Percentiles rank a stretch among this genome's conserved stretches.
phyloP scores from a whole-genome alignment of 35 echinoderm and acorn worm species.

The Diadema setosum region DNA sequence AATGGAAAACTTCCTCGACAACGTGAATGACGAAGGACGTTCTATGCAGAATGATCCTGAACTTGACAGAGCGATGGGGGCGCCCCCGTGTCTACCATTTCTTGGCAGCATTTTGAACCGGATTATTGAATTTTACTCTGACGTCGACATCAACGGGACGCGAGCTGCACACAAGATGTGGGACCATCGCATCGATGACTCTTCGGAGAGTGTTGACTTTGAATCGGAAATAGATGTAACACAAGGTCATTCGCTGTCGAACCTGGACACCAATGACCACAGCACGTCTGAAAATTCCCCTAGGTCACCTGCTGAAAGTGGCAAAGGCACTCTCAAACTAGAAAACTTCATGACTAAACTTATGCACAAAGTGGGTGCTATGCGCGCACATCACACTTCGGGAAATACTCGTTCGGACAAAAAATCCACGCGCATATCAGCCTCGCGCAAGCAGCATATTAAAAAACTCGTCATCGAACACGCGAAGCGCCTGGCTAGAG shows the following conservation, averaged over 20 bases:
- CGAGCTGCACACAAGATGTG: not conserved
- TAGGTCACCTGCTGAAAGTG: not conserved
- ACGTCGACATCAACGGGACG: constrained; percentile 6
- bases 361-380: not conserved
- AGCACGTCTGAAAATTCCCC: not conserved
- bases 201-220: not conserved
- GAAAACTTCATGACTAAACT: not conserved
- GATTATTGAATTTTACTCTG: constrained; percentile 34
- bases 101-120: constrained; percentile 44
- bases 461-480: constrained; percentile 50
- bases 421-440: not conserved
- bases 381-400: no score
- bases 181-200: not conserved
- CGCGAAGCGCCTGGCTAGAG: constrained; percentile 36
- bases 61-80: constrained; percentile 6
- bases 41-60: not conserved
- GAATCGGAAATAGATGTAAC: not conserved
- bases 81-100: constrained; percentile 72
- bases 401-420: no score
- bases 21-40: constrained; percentile 1
- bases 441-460: not conserved
- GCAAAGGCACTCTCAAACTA: not conserved
- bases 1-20: not conserved
- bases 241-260: not conserved
- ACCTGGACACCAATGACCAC: not conserved